These are phyloP conservation scores for Crotalus helleri DNA, from an alignment of 2,113 vertebrate genomes.

Conservation along the genomic window DNA sequence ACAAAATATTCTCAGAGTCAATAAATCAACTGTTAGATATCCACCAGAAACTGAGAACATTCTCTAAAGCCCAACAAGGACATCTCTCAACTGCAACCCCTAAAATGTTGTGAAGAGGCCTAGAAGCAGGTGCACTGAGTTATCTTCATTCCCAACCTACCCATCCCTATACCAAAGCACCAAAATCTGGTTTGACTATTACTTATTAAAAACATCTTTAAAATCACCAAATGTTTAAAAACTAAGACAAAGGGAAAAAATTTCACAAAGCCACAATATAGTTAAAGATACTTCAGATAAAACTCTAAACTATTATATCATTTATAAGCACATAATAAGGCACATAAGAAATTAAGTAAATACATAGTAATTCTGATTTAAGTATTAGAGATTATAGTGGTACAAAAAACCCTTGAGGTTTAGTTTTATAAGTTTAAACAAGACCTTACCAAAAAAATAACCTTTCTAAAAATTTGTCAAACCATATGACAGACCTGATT, in stretches of 20 bases:
- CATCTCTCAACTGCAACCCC: slow-evolving; percentile 14
- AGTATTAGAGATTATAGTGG: slow-evolving; percentile 76
- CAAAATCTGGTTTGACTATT: slow-evolving; percentile 65
- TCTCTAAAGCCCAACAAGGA: slow-evolving; percentile 36
- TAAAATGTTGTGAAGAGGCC: slow-evolving; percentile 44
- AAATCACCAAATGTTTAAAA: slow-evolving; percentile 69
- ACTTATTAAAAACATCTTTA: slow-evolving; percentile 64
- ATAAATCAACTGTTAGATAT: slow-evolving; percentile 31
- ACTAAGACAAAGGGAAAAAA: slow-evolving; percentile 56
- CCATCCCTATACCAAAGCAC: slow-evolving; percentile 62
- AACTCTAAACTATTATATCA: slow-evolving; percentile 73
- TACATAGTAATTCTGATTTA: slow-evolving; percentile 77
- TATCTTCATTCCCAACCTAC: slow-evolving; percentile 24
- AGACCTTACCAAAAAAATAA: slow-evolving; percentile 81
- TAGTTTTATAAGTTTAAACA: slow-evolving; percentile 72
- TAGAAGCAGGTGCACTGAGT: slow-evolving; percentile 27
- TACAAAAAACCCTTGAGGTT: slow-evolving; percentile 78
- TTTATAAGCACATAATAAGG: slow-evolving; percentile 82
- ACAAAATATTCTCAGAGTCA: slow-evolving; percentile 46
- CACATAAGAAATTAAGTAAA: slow-evolving; percentile 83
- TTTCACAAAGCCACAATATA: slow-evolving; percentile 71
- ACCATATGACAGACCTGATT: slow-evolving; percentile 80
- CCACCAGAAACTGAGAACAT: slow-evolving; percentile 39
- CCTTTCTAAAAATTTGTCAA: slow-evolving; percentile 80
- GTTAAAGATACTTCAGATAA: slow-evolving; percentile 73